These are phyloP conservation scores for Oligia latruncula DNA, from an alignment of 2,888 invertebrate genomes.

Conservation along the genomic window DNA sequence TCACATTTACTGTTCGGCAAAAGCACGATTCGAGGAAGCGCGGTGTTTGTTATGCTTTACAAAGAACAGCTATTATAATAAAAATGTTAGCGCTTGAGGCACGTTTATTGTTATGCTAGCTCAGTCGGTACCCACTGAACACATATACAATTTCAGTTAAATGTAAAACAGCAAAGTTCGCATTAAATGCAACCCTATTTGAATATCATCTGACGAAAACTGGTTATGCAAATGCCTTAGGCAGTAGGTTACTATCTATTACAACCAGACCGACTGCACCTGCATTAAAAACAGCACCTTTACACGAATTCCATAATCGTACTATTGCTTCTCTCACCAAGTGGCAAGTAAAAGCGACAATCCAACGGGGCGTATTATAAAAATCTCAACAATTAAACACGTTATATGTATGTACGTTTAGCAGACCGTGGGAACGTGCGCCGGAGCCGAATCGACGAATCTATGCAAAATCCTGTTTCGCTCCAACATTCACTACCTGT, in stretches of 20 bases:
- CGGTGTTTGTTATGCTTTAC: slow-evolving; percentile 39
- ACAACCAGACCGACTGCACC: slow-evolving; percentile 24
- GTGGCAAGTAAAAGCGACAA: slow-evolving; percentile 54
- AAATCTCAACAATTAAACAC: slow-evolving; percentile 70
- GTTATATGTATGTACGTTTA: slow-evolving; percentile 59
- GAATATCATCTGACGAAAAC: slow-evolving; percentile 42
- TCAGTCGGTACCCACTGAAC: background rate
- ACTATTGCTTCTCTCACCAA: slow-evolving; percentile 8
- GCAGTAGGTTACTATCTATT: slow-evolving; percentile 53
- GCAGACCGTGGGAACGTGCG: slow-evolving; percentile 70
- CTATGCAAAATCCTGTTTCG: slow-evolving; percentile 73
- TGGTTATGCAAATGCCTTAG: slow-evolving; percentile 46
- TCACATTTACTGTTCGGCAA: slow-evolving; percentile 52
- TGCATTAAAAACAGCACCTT: slow-evolving; percentile 20
- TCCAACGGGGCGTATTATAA: slow-evolving; percentile 57
- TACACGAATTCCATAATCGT: slow-evolving; percentile 5
- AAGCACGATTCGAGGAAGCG: slow-evolving; percentile 55
- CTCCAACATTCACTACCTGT: slow-evolving; percentile 60
- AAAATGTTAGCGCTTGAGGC: slow-evolving; percentile 18
- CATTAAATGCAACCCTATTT: slow-evolving; percentile 27
- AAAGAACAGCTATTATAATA: slow-evolving; percentile 47
- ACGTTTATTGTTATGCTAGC: slow-evolving; percentile 7
- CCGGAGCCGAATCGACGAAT: slow-evolving; percentile 67
- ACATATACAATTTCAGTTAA: slow-evolving; percentile 11
- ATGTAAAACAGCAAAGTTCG: slow-evolving; percentile 14